These are phyloP conservation scores for Sphaerodactylus townsendi DNA, from an alignment of 2,113 vertebrate genomes.

Conservation along the genomic window DNA sequence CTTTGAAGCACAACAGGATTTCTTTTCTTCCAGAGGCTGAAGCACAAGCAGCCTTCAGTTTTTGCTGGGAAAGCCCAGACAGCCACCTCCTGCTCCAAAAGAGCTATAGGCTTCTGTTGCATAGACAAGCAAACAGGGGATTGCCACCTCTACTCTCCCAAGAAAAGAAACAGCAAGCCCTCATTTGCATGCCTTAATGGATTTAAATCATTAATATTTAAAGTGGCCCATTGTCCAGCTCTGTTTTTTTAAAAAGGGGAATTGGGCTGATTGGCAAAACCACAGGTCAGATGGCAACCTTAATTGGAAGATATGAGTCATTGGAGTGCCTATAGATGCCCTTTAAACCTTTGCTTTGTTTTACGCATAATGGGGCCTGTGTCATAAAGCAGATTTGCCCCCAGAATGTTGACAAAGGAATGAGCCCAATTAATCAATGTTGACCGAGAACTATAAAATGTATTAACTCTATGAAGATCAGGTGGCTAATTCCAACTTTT, in stretches of 20 bases:
- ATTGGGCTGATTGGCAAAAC: slow-evolving; percentile 25
- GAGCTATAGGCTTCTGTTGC: neutral
- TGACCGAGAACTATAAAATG: neutral
- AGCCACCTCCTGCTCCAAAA: slow-evolving; percentile 1
- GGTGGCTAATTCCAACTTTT: neutral
- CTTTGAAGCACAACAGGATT: neutral
- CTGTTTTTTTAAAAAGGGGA: neutral
- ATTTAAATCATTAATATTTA: slow-evolving; percentile 34
- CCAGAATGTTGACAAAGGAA: slow-evolving; percentile 1
- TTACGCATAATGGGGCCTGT: neutral
- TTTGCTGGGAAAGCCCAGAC: neutral
- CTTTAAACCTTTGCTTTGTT: slow-evolving; percentile 4
- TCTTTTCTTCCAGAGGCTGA: neutral
- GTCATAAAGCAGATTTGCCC: slow-evolving; percentile 3
- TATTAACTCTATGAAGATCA: neutral
- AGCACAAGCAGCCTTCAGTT: neutral
- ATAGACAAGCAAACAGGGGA: neutral
- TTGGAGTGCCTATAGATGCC: neutral
- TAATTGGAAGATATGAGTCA: slow-evolving; percentile 28
- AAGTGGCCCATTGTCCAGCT: slow-evolving; percentile 23
- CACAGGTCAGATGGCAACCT: slow-evolving; percentile 17
- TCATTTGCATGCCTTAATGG: slow-evolving; percentile 32
- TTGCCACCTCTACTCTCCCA: neutral
- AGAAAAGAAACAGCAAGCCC: slow-evolving; percentile 1
- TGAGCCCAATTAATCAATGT: neutral